Conservation (phyloP, 2,113 vertebrate genomes). For the Holacanthus passer region DNA sequence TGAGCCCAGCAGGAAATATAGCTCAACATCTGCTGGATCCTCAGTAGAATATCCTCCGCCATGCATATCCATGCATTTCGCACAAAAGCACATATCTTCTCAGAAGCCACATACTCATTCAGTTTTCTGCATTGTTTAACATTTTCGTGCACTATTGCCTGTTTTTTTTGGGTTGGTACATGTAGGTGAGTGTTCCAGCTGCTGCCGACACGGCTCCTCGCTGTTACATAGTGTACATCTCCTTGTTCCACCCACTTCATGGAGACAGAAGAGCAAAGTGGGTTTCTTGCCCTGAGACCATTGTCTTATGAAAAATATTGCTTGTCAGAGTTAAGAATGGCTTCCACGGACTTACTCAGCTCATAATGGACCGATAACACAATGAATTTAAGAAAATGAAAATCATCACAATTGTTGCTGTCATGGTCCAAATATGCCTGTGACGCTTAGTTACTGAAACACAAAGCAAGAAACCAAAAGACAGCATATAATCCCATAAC, state of each 20-base stretch:
- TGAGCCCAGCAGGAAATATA: slow-evolving; percentile 40
- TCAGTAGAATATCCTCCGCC: slow-evolving; percentile 7
- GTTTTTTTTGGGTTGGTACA: slow-evolving; percentile 40
- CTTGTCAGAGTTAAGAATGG: slow-evolving; percentile 29
- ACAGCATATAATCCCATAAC: not conserved
- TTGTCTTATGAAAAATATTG: slow-evolving; percentile 45
- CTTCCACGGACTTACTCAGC: slow-evolving; percentile 10
- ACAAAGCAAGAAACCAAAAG: not conserved
- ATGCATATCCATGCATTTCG: slow-evolving; percentile 29
- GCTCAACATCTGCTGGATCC: slow-evolving; percentile 58
- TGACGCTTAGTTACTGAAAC: not conserved
- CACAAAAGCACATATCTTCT: slow-evolving; percentile 34
- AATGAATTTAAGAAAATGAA: slow-evolving; percentile 20
- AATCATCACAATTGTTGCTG: not conserved
- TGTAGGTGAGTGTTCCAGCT: slow-evolving; percentile 37
- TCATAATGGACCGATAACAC: slow-evolving; percentile 13
- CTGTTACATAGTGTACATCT: slow-evolving; percentile 24
- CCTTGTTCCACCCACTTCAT: slow-evolving; percentile 34
- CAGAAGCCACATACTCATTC: slow-evolving; percentile 35
- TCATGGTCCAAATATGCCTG: not conserved
- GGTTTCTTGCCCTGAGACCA: slow-evolving; percentile 30
- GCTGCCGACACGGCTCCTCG: slow-evolving; percentile 26
- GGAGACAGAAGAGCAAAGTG: slow-evolving; percentile 16
- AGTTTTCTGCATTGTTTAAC: slow-evolving; percentile 67
- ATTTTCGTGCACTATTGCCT: slow-evolving; percentile 32